Conservation (phyloP, 2,888 invertebrate species). For the Melikaiella ostensackeni region DNA sequence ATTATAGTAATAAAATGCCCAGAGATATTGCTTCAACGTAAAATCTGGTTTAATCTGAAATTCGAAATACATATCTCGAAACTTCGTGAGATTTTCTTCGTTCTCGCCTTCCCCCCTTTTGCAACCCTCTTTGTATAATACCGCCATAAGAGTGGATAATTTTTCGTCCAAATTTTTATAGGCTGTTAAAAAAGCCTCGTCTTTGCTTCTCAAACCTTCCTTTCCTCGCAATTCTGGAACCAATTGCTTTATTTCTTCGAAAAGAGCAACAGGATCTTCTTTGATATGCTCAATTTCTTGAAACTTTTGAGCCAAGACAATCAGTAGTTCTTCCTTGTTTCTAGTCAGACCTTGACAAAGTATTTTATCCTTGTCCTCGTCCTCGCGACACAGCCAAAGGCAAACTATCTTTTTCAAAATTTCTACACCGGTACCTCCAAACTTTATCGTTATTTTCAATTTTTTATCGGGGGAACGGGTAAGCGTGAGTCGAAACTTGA, state of each 20-base stretch:
- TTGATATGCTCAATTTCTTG: conserved; percentile 38
- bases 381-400: conserved; percentile 20
- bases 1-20: conserved; percentile 12
- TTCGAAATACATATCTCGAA: conserved; percentile 21
- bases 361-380: conserved; percentile 30
- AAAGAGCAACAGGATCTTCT: conserved; percentile 43
- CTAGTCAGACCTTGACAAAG: conserved; percentile 5
- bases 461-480: background rate
- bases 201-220: conserved; percentile 20
- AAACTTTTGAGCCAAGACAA: conserved; percentile 38
- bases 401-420: conserved; percentile 15
- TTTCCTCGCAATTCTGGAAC: conserved; percentile 14
- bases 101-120: background rate
- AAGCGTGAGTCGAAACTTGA: conserved; percentile 20
- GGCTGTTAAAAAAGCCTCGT: conserved; percentile 5
- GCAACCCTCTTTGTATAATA: conserved; percentile 24
- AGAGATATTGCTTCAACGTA: conserved; percentile 14
- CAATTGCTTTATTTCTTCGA: conserved; percentile 36
- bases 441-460: conserved; percentile 22
- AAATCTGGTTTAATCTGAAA: conserved; percentile 19
- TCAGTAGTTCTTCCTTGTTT: conserved; percentile 1
- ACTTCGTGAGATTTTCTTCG: background rate
- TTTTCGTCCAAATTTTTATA: conserved; percentile 6
- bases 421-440: conserved; percentile 21
- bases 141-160: background rate